A percentile compares a stretch with the other conserved stretches of the same genome.
Evolutionary conservation across 2,797 vertebrate species (phyloP).

Genomic region (Rhynchonycteris naso): DNA sequence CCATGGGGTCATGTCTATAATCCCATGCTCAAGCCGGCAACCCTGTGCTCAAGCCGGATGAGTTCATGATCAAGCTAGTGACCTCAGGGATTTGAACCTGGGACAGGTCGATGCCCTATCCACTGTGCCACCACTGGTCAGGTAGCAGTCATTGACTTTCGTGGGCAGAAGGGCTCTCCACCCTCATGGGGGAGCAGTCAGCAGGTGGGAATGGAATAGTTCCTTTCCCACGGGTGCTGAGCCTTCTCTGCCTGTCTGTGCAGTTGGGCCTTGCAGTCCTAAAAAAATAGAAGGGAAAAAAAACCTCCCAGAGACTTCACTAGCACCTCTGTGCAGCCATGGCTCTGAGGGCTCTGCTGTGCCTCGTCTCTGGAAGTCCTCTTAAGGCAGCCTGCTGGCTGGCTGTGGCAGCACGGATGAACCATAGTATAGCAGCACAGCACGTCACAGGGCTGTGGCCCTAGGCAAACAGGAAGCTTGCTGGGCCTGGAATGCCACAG

Average conservation of each 20-base stretch:
- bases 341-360: neutral
- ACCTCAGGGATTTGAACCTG: too few species aligned
- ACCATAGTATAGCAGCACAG: neutral
- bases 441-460: neutral
- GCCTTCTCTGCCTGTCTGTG: neutral
- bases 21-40: too few species aligned
- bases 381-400: neutral
- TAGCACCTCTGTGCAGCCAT: neutral
- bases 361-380: neutral
- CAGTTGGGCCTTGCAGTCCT: neutral
- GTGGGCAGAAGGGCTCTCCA: neutral
- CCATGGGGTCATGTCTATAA: too few species aligned
- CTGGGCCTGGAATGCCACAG: conserved; percentile 35
- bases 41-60: too few species aligned
- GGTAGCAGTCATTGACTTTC: neutral
- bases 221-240: neutral
- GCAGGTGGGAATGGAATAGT: neutral
- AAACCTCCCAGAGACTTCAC: neutral
- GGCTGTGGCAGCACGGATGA: conserved; percentile 20
- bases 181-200: neutral
- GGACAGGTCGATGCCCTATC: too few species aligned
- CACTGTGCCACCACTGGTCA: too few species aligned
- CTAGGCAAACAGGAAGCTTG: conserved; percentile 68
- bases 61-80: too few species aligned
- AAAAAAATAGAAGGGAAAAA: neutral